A percentile compares a stretch with the other conserved stretches of the same genome.
These are phyloP conservation scores for Pseudolycoriella hygida DNA, from an alignment of 2,888 invertebrate species.

Conservation along the genomic window DNA sequence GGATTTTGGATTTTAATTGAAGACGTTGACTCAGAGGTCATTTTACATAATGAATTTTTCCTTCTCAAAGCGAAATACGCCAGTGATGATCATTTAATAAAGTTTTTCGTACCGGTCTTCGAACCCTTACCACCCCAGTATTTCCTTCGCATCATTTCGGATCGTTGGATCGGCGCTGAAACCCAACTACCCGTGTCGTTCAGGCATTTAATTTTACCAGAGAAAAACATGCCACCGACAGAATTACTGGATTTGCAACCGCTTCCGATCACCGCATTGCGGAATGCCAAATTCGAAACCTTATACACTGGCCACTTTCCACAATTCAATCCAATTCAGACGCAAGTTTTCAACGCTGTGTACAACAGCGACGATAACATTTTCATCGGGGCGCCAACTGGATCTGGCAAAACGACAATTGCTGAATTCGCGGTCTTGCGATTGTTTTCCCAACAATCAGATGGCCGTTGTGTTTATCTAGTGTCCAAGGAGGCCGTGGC, in stretches of 20 bases:
- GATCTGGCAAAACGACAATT: conserved; percentile 84
- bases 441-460: conserved; percentile 52
- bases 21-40: conserved; percentile 73
- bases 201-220: conserved; percentile 89
- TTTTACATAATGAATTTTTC: conserved; percentile 91
- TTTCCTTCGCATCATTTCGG: conserved; percentile 79
- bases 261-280: conserved; percentile 77
- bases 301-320: conserved; percentile 57
- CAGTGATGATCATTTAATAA: conserved; percentile 86
- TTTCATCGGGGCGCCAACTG: conserved; percentile 85
- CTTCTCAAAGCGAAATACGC: conserved; percentile 88
- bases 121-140: conserved; percentile 98
- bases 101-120: conserved; percentile 96
- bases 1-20: conserved; percentile 80
- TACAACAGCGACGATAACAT: conserved; percentile 98
- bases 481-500: conserved; percentile 86
- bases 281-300: conserved; percentile 71
- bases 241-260: conserved; percentile 94
- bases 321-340: conserved; percentile 97
- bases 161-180: conserved; percentile 87
- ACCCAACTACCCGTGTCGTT: conserved; percentile 94
- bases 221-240: conserved; percentile 95
- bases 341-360: conserved; percentile 95
- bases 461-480: conserved; percentile 82
- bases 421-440: conserved; percentile 92